Percentiles rank a stretch among this genome's conserved stretches.
phyloP scores from a whole-genome alignment of 2,888 invertebrate genomes.

The Adelphocoris suturalis region DNA sequence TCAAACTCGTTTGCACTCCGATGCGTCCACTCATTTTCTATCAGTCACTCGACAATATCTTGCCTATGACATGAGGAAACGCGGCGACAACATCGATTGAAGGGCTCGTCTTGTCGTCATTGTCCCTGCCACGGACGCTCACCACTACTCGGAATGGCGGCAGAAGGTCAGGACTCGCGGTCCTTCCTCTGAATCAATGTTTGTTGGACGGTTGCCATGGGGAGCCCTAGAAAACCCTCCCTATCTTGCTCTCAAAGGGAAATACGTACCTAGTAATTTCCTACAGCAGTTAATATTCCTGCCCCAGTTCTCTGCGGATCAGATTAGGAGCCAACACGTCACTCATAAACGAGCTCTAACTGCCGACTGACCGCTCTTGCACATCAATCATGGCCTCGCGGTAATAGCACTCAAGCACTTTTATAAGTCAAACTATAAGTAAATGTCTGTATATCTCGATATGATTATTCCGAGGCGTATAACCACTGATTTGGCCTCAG shows the following conservation, averaged over 20 bases:
- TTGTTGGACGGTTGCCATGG: constrained; percentile 62
- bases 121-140: neutral
- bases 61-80: neutral
- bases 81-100: constrained; percentile 6
- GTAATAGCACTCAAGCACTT: too few relatives aligned
- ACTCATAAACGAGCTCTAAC: constrained; percentile 27
- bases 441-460: too few relatives aligned
- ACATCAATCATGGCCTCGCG: neutral
- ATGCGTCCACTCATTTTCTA: constrained; percentile 62
- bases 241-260: constrained; percentile 68
- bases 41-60: neutral
- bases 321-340: constrained; percentile 40
- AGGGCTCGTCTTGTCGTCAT: constrained; percentile 30
- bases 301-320: constrained; percentile 47
- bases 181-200: constrained; percentile 60
- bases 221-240: constrained; percentile 52
- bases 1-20: constrained; percentile 34
- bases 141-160: neutral
- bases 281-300: constrained; percentile 52
- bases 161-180: constrained; percentile 55
- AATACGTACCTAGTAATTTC: constrained; percentile 63
- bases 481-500: too few relatives aligned
- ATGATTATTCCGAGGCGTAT: too few relatives aligned
- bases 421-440: too few relatives aligned
- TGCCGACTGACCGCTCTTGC: constrained; percentile 8